phyloP scores from a whole-genome alignment of 2,113 vertebrate genomes.

The Entomyzon cyanotis region DNA sequence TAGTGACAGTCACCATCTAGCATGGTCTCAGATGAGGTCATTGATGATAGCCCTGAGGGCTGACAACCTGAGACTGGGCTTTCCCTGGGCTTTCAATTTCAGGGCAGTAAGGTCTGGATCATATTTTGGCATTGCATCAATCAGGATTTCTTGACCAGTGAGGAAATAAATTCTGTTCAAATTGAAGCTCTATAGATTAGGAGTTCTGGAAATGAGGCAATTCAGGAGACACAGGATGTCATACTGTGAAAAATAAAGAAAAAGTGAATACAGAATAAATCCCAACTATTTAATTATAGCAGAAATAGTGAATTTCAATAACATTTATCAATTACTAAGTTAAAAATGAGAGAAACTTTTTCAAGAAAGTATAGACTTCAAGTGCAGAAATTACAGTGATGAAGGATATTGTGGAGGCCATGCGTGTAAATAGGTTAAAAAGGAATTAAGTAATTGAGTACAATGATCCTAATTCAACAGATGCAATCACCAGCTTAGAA shows the following conservation, averaged over 20 bases:
- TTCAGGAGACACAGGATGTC: background rate
- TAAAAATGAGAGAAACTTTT: background rate
- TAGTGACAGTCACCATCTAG: background rate
- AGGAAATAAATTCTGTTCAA: background rate
- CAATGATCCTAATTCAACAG: constrained; percentile 32
- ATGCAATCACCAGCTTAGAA: constrained; percentile 2
- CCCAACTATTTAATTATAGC: background rate
- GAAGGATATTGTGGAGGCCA: background rate
- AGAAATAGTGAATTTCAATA: background rate
- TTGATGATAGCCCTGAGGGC: background rate
- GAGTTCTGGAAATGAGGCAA: background rate
- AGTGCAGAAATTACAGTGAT: background rate
- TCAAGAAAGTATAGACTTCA: background rate
- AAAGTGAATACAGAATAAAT: background rate
- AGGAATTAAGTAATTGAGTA: constrained; percentile 44
- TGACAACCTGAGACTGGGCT: background rate
- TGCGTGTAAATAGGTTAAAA: constrained; percentile 37
- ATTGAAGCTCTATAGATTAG: background rate
- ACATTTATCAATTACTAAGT: background rate
- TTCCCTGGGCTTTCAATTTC: background rate
- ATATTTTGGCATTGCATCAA: background rate
- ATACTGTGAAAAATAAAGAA: background rate
- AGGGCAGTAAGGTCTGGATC: background rate
- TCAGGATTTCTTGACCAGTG: background rate
- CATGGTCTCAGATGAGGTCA: background rate